Base-by-base conservation (phyloP, 2,888 invertebrate species). In the Synergus laeviventris region DNA sequence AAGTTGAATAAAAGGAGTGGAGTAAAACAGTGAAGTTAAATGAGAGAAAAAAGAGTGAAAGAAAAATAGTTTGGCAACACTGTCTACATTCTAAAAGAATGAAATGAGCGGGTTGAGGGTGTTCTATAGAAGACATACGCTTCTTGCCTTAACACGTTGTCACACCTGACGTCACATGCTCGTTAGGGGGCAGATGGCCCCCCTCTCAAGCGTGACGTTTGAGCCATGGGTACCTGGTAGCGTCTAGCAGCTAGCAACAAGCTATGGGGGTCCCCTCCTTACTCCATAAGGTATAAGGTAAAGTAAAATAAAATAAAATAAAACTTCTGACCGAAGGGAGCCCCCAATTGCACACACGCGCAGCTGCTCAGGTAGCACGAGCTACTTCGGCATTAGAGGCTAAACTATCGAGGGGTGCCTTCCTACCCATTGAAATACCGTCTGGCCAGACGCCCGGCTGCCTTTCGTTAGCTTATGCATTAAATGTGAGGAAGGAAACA, bases 111-210 rank as follows among this genome's bases (percentile, higher is more conserved):
- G 73, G 56, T 64, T 74, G 77, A 77, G 59, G 54, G 74, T 60
- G 76, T 36, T 24, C 12, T 77, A 56, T 73, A 54, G 60, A 78
- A 78, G 73, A 78, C 42, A 75, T 74, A 59, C 64, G 75, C 76
- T 82, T 76, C 85, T 86, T 87, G 75, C 79, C 78, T 56, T 73
- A 80, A 83, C 82, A 80, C 85, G 84, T 87, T 88, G 91, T 91
- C 90, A 91, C 90, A 90, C 90, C 89, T 91, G 91, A 91, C 90
- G 90, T 91, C 90, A 90, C 90, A 86, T 79, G 87, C 90, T 87
- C 88, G 88, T 89, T 88, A 89, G 84, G 86, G 78, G 73, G 89
- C 90, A 90, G 90, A 90, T 90, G 91, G 88, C 85, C 86, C 89
- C 90, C 87, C 90, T 91, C 88, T 89, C 86, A 84, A 89, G 87